phyloP scores from a whole-genome alignment of 2,888 invertebrate species.

The Agonum fuliginosum region DNA sequence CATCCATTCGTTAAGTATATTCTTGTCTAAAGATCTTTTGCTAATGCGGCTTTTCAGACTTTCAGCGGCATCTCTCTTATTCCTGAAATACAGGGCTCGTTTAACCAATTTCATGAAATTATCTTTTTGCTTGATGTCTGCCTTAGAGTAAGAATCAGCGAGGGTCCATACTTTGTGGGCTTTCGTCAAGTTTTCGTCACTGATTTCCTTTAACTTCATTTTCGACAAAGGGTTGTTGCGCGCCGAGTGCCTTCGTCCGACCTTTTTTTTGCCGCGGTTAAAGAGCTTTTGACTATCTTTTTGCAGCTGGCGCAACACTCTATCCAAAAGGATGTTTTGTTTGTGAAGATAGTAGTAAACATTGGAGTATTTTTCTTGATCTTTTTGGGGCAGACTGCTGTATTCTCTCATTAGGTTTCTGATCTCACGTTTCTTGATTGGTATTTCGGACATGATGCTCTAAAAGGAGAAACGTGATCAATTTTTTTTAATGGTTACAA shows the following conservation, averaged over 20 bases:
- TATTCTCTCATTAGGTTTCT: constrained; percentile 25
- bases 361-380: constrained; percentile 2
- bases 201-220: not conserved
- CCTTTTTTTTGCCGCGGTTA: not conserved
- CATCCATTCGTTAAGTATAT: constrained; percentile 18
- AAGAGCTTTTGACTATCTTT: not conserved
- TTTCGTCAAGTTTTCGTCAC: not conserved
- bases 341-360: constrained; percentile 37
- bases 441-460: not conserved
- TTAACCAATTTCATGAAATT: constrained; percentile 37
- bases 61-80: constrained; percentile 1
- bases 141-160: constrained; percentile 4
- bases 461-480: not conserved
- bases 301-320: not conserved
- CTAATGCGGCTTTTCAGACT: not conserved
- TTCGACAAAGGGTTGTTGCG: not conserved
- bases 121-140: constrained; percentile 22
- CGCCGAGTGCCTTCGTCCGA: not conserved
- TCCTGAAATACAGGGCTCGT: constrained; percentile 41
- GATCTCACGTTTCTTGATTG: constrained; percentile 1
- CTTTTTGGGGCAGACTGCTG: not conserved
- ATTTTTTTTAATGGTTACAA: too few relatives aligned
- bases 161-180: constrained; percentile 1
- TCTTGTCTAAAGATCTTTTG: not conserved
- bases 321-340: constrained; percentile 38